phyloP scores from a whole-genome alignment of 1,140 invertebrate species.

The Bacillus rossius region DNA sequence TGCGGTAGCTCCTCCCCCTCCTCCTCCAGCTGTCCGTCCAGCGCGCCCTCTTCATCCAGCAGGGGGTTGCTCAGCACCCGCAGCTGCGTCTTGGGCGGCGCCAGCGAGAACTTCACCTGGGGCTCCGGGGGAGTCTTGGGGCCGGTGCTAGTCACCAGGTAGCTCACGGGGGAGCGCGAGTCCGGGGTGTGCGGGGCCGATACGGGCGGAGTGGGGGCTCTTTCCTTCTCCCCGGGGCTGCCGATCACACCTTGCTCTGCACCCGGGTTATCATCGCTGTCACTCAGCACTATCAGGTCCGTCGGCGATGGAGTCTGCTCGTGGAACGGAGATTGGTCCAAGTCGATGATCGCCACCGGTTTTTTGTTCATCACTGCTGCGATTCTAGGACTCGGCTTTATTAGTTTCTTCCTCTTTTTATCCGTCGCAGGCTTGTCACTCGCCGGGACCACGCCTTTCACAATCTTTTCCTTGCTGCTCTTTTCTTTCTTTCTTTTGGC shows the following conservation, averaged over 20 bases:
- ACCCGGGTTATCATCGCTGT: slow-evolving; percentile 56
- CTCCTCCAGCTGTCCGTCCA: slow-evolving; percentile 28
- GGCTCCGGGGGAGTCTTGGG: slow-evolving; percentile 72
- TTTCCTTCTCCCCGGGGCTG: slow-evolving; percentile 1
- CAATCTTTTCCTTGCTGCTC: slow-evolving; percentile 39
- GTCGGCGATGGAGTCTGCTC: slow-evolving; percentile 71
- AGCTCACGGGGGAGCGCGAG: slow-evolving; percentile 13
- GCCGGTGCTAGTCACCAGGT: slow-evolving; percentile 38
- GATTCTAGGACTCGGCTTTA: not conserved
- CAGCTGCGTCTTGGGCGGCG: slow-evolving; percentile 51
- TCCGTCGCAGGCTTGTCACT: not conserved
- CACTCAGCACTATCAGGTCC: slow-evolving; percentile 74
- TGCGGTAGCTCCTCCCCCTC: slow-evolving; percentile 26
- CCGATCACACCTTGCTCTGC: not conserved
- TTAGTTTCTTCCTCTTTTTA: slow-evolving; percentile 3
- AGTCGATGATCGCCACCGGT: slow-evolving; percentile 78
- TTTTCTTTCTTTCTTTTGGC: slow-evolving; percentile 30
- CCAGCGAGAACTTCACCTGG: slow-evolving; percentile 60
- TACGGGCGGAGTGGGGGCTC: not conserved
- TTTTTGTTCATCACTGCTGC: slow-evolving; percentile 37
- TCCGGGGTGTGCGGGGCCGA: slow-evolving; percentile 10
- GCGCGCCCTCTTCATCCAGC: slow-evolving; percentile 44
- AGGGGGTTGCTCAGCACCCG: slow-evolving; percentile 54
- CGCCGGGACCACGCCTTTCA: not conserved
- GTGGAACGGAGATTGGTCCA: slow-evolving; percentile 76